A percentile compares a stretch with the other conserved stretches of the same genome.
These are phyloP conservation scores for Bufotes viridis DNA, from an alignment of 2,797 vertebrate genomes.

Conservation along the genomic window DNA sequence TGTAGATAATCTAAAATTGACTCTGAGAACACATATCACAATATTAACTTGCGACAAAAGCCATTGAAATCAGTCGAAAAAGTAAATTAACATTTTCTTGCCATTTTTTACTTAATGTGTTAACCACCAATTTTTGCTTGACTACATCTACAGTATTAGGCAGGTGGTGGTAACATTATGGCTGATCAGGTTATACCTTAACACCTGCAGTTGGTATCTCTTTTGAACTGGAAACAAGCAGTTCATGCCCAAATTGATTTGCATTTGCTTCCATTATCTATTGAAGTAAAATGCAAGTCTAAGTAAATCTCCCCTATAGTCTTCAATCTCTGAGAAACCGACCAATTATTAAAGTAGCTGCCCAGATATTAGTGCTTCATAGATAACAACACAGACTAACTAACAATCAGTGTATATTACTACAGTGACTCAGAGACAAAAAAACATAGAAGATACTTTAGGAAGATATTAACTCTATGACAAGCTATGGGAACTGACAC, in stretches of 20 bases:
- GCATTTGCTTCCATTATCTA: not conserved
- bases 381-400: not conserved
- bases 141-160: too few species aligned
- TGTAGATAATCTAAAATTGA: too few species aligned
- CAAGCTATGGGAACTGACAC: slow-evolving; percentile 27
- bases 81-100: too few species aligned
- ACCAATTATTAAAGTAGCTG: not conserved
- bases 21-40: too few species aligned
- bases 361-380: not conserved
- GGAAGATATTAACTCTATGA: slow-evolving; percentile 17
- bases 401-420: not conserved
- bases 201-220: not conserved
- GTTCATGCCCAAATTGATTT: not conserved
- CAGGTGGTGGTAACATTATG: too few species aligned
- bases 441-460: not conserved
- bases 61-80: too few species aligned
- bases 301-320: too few species aligned
- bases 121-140: too few species aligned
- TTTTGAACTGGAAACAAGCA: not conserved
- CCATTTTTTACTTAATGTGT: too few species aligned
- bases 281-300: not conserved
- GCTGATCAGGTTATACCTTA: not conserved
- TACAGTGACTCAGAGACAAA: not conserved
- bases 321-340: not conserved
- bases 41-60: too few species aligned